Evolutionary conservation across 2,113 vertebrate species (phyloP), one percentile per base, ranked within the genome.

Genomic region (Furnarius figulus): DNA sequence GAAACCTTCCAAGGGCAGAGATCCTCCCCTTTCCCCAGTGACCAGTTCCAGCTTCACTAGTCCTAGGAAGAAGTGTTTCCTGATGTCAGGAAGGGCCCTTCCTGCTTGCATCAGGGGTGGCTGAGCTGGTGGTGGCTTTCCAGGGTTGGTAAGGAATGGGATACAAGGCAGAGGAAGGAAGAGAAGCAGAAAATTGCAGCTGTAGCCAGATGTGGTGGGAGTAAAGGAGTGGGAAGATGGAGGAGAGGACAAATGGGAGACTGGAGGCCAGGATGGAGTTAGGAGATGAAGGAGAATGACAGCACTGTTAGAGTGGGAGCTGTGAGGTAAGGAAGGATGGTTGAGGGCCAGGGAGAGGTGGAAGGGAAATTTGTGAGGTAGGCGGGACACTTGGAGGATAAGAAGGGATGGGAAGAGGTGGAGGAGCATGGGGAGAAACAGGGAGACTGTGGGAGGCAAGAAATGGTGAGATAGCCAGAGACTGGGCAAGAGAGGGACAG

Each of bases 401-500:
- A 95, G 49, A 33, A 92, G 24, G 22, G 61, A 77, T 25, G 19
- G 35, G 13, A 50, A 79, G 24, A 53, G 35, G 22, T 76, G 18
- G 44, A 89, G 10, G 20, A 68, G 5, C 66, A 33, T 5, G 22
- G 68, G 42, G 28, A 87, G 33, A 87, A 87, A 56, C 2, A 55
- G 53, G 37, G 23, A 50, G 28, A 62, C 46, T 30, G 15, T 27
- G 27, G 19, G 63, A 82, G 19, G 63, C 1, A 70, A 61, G 47
- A 47, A 17, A 42, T 37, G 70, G 15, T 66, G 35, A 58, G 35
- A 67, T 3, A 67, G 44, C 24, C 58, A 81, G 86, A 90, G 18
- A 10, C 2, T 0, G 0, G 33, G 21, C 52, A 20, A 16, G 33
- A 88, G 47, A 65, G 33, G 31, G 50, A 89, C 9, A 47, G 35